Evolutionary conservation across 2,113 vertebrate species (phyloP).

Genomic region (Rhea americana): DNA sequence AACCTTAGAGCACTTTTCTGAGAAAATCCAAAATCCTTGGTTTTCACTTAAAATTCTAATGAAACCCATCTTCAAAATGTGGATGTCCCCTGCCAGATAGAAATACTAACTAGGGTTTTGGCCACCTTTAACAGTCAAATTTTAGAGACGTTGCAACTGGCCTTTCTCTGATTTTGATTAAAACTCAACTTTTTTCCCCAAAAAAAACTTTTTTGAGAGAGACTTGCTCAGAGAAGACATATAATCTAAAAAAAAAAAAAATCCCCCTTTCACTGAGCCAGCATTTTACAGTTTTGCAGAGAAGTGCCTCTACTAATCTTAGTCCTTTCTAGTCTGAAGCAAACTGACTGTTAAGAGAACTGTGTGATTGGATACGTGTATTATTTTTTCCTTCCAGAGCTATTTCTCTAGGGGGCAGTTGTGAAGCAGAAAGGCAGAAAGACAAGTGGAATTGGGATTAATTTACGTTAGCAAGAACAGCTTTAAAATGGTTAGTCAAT

Average conservation of each 20-base stretch:
- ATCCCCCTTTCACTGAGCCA: neutral
- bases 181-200: neutral
- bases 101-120: neutral
- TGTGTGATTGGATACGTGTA: neutral
- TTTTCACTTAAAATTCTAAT: neutral
- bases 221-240: neutral
- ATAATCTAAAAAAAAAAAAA: neutral
- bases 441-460: constrained; percentile 51
- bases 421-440: constrained; percentile 51
- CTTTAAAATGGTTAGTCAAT: constrained; percentile 59
- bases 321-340: neutral
- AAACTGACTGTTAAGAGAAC: neutral
- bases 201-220: neutral
- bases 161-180: neutral
- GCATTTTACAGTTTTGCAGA: neutral
- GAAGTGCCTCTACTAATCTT: neutral
- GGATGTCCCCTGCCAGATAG: neutral
- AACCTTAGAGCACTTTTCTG: neutral
- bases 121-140: neutral
- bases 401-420: constrained; percentile 51
- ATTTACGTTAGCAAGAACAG: constrained; percentile 45
- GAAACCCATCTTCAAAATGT: neutral
- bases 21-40: neutral
- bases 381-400: constrained; percentile 23
- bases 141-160: neutral